Evolutionary conservation across 2,797 vertebrate genomes (phyloP), one percentile per base, ranked within the genome.

Genomic region (Sebastes diploproa): DNA sequence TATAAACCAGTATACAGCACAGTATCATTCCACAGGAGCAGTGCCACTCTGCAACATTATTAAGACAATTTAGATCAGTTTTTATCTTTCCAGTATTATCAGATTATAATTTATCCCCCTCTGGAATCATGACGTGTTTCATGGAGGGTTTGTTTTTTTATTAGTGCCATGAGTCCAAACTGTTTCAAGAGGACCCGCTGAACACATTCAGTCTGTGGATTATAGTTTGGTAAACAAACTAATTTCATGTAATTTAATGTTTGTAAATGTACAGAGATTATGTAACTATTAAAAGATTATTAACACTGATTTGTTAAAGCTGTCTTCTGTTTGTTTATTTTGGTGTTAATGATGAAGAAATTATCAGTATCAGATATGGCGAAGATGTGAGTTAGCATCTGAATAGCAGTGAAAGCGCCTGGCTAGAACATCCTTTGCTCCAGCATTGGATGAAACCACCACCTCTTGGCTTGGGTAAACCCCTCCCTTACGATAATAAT

Each of bases 231-330:
- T 90, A 70, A 86, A 84, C 86, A 80, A 90, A 86, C 78, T 77
- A 71, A 90, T 38, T 86, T 81, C 2, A 10, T 95, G 91, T 95
- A 94, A 93, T 88, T 93, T 91, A 92, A 91, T 78, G 66, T 95
- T 95, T 95, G 85, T 95, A 94, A 90, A 92, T 96, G 94, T 96
- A 95, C 92, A 96, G 93, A 95, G 91, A 94, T 93, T 81, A 88
- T 94, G 89, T 92, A 91, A 94, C 92, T 93, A 96, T 89, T 94
- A 92, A 93, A 95, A 94, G 13, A 89, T 90, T 90, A 94, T 93
- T 94, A 92, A 94, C 87, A 89, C 27, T 54, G 25, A 55, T 83
- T 80, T 88, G 65, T 77, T n/a, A 72, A 68, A 42, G 55, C 13
- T 20, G 6, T 23, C 22, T 0, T 32, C 4, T 72, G 65, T 74